Evolutionary conservation across 2,888 invertebrate species (phyloP).

Genomic region (Chironomus riparius): DNA sequence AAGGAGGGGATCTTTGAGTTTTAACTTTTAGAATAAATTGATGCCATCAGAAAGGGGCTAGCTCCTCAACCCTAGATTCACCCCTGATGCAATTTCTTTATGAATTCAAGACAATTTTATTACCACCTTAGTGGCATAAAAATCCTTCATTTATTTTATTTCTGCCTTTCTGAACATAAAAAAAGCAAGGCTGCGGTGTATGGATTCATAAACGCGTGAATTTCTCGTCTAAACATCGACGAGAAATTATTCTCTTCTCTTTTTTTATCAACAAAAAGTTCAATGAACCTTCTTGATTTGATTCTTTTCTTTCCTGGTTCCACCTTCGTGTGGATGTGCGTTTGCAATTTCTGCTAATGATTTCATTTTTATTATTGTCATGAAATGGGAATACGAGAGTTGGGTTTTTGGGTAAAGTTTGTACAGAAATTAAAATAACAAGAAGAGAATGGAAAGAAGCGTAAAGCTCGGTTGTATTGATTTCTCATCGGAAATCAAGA

Average conservation of each 20-base stretch:
- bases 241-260: neutral
- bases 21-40: no score
- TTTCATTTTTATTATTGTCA: neutral
- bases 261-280: neutral
- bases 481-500: neutral
- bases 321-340: neutral
- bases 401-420: no score
- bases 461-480: neutral
- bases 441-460: neutral
- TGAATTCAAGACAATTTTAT: constrained; percentile 3
- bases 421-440: no score
- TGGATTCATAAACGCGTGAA: neutral
- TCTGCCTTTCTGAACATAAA: neutral
- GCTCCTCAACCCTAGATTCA: no score
- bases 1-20: no score
- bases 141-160: constrained; percentile 13
- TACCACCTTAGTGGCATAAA: neutral
- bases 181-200: neutral
- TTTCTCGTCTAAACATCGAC: neutral
- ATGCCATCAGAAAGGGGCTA: no score
- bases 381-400: neutral
- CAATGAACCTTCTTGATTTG: neutral
- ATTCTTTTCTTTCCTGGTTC: neutral
- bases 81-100: constrained; percentile 2
- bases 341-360: neutral